phyloP scores from a whole-genome alignment of 2,888 invertebrate species.

The Tanytarsus gracilentus region DNA sequence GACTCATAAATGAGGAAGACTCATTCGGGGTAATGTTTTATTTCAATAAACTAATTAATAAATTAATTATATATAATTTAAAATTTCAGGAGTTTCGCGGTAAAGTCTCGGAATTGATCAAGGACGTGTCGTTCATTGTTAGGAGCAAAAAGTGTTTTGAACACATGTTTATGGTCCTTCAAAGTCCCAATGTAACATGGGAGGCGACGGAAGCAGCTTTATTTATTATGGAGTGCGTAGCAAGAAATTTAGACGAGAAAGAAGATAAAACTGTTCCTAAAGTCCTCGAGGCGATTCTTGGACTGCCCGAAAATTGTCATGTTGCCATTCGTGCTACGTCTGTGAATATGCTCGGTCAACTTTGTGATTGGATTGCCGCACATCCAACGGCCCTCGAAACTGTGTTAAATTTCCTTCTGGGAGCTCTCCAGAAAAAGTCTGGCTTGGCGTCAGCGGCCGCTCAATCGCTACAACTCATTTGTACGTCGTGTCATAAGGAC shows the following conservation, averaged over 20 bases:
- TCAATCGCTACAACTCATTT: constrained; percentile 74
- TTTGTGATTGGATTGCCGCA: constrained; percentile 90
- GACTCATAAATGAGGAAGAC: constrained; percentile 72
- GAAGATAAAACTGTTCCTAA: constrained; percentile 89
- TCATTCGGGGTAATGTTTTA: constrained; percentile 62
- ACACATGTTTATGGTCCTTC: constrained; percentile 77
- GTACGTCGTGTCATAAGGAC: constrained; percentile 67
- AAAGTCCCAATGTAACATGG: constrained; percentile 69
- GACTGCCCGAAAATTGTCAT: constrained; percentile 73
- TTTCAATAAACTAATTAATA: background rate
- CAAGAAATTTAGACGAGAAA: constrained; percentile 81
- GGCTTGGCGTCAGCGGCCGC: constrained; percentile 75
- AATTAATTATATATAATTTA: constrained; percentile 18
- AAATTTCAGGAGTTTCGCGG: constrained; percentile 58
- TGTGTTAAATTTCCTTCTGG: constrained; percentile 68
- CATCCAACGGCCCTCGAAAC: constrained; percentile 76
- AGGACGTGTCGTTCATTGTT: constrained; percentile 93
- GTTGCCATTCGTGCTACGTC: constrained; percentile 84
- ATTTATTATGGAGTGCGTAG: constrained; percentile 91
- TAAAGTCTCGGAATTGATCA: constrained; percentile 85
- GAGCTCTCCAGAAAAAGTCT: constrained; percentile 57
- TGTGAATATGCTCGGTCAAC: constrained; percentile 75
- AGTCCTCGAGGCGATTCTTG: constrained; percentile 83
- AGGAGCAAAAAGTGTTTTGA: constrained; percentile 86
- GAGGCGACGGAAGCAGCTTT: constrained; percentile 88